Evolutionary conservation across 1,140 invertebrate species (phyloP), one percentile per base, ranked within the genome.

Genomic region (Rhyacophila brunnea): DNA sequence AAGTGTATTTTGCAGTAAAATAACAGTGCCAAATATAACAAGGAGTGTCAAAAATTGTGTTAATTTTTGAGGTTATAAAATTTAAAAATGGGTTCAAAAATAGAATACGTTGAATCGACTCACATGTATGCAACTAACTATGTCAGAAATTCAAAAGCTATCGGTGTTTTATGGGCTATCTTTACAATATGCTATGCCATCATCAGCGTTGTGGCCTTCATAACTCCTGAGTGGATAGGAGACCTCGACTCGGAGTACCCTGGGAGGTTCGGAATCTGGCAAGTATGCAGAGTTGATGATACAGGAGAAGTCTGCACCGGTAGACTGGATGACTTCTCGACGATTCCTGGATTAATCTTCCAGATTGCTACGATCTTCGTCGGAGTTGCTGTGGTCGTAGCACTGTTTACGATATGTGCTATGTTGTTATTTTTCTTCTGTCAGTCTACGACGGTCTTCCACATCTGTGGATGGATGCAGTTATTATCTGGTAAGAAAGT

Each of bases 141-240:
- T 75, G 89, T 95, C 38, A 84, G 95, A 68, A 97, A 98, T 83
- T 95, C 92, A 43, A 93, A 95, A 80, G 95, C 95, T 35, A 95
- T 98, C 51, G 95, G 93, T 36, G 93, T 98, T 13, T 80, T 98
- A 42, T 98, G 96, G 96, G 95, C 89, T 15, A 92, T 98, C 65
- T 97, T 98, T 73, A 91, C 92, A 49, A 91, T 97, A 68, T 98
- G 95, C 77, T 98, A 95, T 74, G 92, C 93, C 46, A 97, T 99
- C 67, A 96, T 98, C 68, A 88, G 89, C 52, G 87, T 95, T 54
- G 93, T 98, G 13, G 90, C 94, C 0, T 96, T 98, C 72, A 86
- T 97, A 13, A 96, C 96, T 50, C 95, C 95, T 6, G 95, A 98
- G 78, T 99, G 96, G 91, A 90, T 86, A 68, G 95, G 82, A 1